Percentiles rank a stretch among this genome's conserved stretches.
Conservation (phyloP, 2,797 vertebrate species). For the Phataginus tetradactyla region DNA sequence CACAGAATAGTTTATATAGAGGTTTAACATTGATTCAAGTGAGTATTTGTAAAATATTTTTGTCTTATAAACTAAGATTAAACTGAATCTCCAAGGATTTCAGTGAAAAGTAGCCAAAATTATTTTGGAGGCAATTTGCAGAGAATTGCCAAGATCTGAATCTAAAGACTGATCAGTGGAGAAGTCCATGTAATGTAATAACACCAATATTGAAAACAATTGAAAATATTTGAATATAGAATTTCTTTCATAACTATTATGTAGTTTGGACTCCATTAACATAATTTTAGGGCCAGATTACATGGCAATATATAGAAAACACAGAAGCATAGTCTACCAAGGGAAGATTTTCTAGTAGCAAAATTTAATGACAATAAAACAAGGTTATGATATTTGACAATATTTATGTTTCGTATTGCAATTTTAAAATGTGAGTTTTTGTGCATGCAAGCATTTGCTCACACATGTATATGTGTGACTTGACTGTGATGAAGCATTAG, state of each 20-base stretch:
- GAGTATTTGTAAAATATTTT: background rate
- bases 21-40: background rate
- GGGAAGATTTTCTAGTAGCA: background rate
- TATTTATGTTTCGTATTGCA: background rate
- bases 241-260: background rate
- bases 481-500: background rate
- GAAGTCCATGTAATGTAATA: background rate
- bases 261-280: background rate
- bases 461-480: background rate
- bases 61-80: constrained; percentile 3
- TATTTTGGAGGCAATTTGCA: constrained; percentile 37
- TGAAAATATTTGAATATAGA: background rate
- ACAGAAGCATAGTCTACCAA: background rate
- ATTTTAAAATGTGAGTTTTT: background rate
- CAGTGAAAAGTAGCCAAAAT: constrained; percentile 17
- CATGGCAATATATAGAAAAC: background rate
- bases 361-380: background rate
- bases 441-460: background rate
- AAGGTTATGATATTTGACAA: background rate
- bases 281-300: background rate
- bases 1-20: background rate
- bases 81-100: background rate
- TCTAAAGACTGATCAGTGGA: background rate
- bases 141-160: constrained; percentile 42
- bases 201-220: background rate